Conservation (phyloP, 2,797 vertebrate species). For the Petrocephalus sullivani region DNA sequence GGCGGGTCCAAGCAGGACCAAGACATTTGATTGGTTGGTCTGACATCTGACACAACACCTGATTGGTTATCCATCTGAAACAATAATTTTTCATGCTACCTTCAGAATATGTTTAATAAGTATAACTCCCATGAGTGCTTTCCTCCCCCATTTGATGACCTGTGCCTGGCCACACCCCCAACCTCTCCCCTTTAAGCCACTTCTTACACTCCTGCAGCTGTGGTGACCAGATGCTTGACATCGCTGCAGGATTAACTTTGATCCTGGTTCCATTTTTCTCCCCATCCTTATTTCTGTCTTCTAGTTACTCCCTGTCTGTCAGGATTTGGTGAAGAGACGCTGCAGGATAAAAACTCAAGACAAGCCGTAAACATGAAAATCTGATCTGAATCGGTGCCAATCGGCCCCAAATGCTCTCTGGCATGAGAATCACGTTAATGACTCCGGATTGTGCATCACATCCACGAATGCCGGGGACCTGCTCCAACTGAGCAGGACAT, state of each 20-base stretch:
- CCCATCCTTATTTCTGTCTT: background rate
- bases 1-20: too few species aligned
- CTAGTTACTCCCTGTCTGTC: background rate
- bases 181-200: background rate
- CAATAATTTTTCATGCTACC: too few species aligned
- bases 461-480: background rate
- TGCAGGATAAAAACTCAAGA: background rate
- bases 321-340: background rate
- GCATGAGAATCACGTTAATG: background rate
- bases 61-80: too few species aligned
- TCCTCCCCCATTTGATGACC: background rate
- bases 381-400: background rate
- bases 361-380: background rate
- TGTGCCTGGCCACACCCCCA: background rate
- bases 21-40: too few species aligned
- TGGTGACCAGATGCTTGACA: background rate
- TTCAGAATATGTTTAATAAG: too few species aligned
- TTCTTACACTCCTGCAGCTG: background rate
- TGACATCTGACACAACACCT: too few species aligned
- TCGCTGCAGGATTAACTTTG: background rate
- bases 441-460: background rate
- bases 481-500: background rate
- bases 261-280: background rate
- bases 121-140: background rate
- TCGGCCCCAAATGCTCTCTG: background rate